phyloP scores from a whole-genome alignment of 2,113 vertebrate species.

The Nyctibius bracteatus region DNA sequence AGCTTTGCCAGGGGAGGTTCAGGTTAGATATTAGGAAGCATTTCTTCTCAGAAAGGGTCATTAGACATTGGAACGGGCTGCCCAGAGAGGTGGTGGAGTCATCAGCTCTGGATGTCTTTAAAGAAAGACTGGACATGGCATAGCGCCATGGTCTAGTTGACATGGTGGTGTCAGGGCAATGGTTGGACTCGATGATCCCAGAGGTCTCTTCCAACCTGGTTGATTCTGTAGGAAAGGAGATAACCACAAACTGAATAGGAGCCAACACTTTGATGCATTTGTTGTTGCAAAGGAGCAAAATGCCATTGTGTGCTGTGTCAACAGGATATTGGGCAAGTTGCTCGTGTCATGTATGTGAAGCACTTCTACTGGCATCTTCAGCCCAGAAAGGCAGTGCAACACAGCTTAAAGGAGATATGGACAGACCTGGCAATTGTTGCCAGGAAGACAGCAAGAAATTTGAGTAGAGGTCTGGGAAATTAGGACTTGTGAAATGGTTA shows the following conservation, averaged over 20 bases:
- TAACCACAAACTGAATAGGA: neutral
- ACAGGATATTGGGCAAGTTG: neutral
- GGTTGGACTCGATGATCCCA: too few relatives aligned
- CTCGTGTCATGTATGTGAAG: accelerated
- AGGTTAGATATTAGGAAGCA: too few relatives aligned
- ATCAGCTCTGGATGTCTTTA: too few relatives aligned
- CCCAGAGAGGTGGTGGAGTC: too few relatives aligned
- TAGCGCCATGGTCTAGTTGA: too few relatives aligned
- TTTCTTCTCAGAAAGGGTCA: too few relatives aligned
- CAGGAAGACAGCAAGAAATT: neutral
- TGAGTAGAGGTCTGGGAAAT: neutral
- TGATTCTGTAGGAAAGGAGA: neutral
- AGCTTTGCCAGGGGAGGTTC: too few relatives aligned
- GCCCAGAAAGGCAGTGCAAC: neutral
- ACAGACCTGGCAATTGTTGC: neutral
- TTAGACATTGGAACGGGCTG: too few relatives aligned
- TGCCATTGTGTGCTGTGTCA: neutral
- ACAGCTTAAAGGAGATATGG: neutral
- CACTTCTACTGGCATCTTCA: neutral
- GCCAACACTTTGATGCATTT: neutral
- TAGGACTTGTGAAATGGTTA: neutral
- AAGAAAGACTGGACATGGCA: too few relatives aligned
- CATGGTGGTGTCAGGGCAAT: too few relatives aligned
- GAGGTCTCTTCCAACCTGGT: too few relatives aligned
- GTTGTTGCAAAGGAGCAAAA: neutral